Evolutionary conservation across 2,888 invertebrate species (phyloP).

Genomic region (Hydrotaea diabolus): DNA sequence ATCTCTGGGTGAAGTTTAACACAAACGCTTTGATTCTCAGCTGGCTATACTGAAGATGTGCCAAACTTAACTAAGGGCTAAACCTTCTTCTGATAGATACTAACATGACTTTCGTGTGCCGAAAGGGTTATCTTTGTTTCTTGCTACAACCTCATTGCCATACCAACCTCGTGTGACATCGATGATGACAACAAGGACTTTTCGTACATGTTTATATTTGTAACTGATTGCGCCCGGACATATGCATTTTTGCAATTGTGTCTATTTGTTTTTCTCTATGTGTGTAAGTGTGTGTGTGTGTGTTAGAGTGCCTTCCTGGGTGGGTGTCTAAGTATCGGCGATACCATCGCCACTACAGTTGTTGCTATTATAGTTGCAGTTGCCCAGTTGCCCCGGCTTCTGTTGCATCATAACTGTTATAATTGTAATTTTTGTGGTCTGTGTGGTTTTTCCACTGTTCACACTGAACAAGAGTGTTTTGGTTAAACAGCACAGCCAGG

Average conservation of each 20-base stretch:
- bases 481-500: conserved; percentile 28
- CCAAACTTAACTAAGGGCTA: too few species aligned
- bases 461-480: conserved; percentile 37
- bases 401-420: conserved; percentile 51
- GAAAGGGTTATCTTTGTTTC: too few species aligned
- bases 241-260: conserved; percentile 21
- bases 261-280: not conserved
- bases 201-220: conserved; percentile 21
- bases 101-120: too few species aligned
- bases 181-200: conserved; percentile 1
- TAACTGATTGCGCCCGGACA: not conserved
- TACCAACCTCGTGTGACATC: not conserved
- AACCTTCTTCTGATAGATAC: too few species aligned
- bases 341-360: conserved; percentile 4
- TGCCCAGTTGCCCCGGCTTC: not conserved
- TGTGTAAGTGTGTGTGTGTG: not conserved
- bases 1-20: too few species aligned
- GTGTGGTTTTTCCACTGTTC: conserved; percentile 40
- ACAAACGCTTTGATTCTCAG: too few species aligned
- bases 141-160: too few species aligned
- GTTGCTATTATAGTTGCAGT: not conserved
- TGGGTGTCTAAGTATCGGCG: not conserved
- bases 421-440: conserved; percentile 58
- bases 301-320: not conserved
- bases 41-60: too few species aligned